phyloP scores from a whole-genome alignment of 2,797 vertebrate genomes.

The Anisognathus igniventris region DNA sequence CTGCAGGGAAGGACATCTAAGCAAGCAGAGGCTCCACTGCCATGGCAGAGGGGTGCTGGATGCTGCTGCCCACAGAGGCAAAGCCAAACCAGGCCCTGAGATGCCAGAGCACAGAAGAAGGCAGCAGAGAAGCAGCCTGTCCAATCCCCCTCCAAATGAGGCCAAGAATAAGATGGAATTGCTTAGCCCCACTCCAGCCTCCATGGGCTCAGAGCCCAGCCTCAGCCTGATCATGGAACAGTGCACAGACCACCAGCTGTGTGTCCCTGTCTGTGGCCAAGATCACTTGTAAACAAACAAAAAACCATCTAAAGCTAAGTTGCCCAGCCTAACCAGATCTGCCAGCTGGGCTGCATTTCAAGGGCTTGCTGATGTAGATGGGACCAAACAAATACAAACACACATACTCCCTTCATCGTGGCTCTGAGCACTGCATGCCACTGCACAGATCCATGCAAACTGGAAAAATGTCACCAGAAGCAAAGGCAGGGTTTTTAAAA shows the following conservation, averaged over 20 bases:
- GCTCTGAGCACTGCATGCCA: neutral
- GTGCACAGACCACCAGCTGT: neutral
- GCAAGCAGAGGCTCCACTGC: neutral
- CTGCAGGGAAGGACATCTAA: neutral
- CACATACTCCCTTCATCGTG: fast-evolving
- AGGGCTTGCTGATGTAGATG: neutral
- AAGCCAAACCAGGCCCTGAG: neutral
- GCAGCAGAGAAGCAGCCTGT: neutral
- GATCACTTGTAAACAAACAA: constrained; percentile 5
- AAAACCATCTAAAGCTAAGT: neutral
- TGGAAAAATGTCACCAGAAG: neutral
- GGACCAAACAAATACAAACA: neutral
- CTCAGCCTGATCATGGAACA: neutral
- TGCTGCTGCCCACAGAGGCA: neutral
- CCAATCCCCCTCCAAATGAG: neutral
- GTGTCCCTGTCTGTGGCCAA: neutral
- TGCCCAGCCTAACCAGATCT: neutral
- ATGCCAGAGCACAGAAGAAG: neutral
- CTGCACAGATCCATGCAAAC: neutral
- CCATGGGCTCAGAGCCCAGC: neutral
- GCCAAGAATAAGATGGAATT: neutral
- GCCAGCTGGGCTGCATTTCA: neutral
- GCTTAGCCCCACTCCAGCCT: neutral
- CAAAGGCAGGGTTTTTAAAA: neutral
- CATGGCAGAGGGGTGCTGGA: fast-evolving